Conservation (phyloP, 1,140 invertebrate genomes). For the Laupala kohalensis region DNA sequence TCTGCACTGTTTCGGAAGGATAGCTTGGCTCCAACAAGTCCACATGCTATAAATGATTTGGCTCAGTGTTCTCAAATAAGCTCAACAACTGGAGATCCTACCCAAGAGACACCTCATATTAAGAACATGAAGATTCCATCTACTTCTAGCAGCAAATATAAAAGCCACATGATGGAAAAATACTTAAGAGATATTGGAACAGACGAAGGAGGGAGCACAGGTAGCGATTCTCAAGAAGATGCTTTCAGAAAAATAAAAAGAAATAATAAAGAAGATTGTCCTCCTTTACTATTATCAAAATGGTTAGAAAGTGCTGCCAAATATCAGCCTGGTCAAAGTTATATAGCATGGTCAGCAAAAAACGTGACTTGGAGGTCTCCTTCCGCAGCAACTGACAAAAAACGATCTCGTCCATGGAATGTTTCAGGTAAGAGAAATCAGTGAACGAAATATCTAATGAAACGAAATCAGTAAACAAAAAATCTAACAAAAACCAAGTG, state of each 20-base stretch:
- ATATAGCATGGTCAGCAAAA: constrained; percentile 42
- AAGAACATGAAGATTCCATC: not conserved
- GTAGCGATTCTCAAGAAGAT: constrained; percentile 20
- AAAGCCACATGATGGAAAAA: constrained; percentile 42
- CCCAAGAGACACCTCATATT: constrained; percentile 20
- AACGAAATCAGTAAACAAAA: too few relatives aligned
- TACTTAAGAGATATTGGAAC: constrained; percentile 27
- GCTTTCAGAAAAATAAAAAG: not conserved
- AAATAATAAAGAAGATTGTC: constrained; percentile 16
- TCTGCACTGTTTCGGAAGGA: not conserved
- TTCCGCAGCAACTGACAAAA: not conserved
- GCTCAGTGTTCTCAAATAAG: constrained; percentile 26
- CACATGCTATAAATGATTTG: constrained; percentile 5
- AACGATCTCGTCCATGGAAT: constrained; percentile 3
- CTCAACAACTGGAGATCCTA: constrained; percentile 27
- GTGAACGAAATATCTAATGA: too few relatives aligned
- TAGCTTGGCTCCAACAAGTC: not conserved
- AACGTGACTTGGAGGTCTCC: constrained; percentile 4
- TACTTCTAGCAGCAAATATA: constrained; percentile 31
- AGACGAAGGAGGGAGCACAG: constrained; percentile 21
- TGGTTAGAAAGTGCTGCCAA: constrained; percentile 53
- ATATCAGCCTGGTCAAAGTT: constrained; percentile 50
- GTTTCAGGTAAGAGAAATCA: not conserved
- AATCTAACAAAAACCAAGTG: too few relatives aligned
- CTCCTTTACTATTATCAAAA: constrained; percentile 42